A percentile compares a stretch with the other conserved stretches of the same genome.
Conservation (phyloP, 2,888 invertebrate genomes). For the Micropterix aruncella region DNA sequence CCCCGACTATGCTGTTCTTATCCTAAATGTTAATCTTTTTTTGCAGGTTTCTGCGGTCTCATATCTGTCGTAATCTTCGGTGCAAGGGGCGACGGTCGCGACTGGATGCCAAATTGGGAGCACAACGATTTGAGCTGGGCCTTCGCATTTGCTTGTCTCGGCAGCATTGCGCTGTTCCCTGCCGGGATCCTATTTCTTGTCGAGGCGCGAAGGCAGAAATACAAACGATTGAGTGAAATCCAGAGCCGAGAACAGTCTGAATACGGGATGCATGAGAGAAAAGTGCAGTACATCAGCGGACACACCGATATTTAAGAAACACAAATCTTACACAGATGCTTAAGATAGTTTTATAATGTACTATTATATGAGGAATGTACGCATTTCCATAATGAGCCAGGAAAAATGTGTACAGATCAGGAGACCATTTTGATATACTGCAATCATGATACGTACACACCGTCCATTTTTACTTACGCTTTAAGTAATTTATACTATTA, state of each 20-base stretch:
- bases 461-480: no score
- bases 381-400: no score
- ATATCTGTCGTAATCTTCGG: constrained; percentile 83
- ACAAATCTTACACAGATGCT: neutral
- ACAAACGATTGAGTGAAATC: constrained; percentile 56
- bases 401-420: no score
- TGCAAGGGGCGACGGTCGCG: constrained; percentile 76
- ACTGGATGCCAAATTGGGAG: constrained; percentile 95
- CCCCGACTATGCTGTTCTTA: constrained; percentile 1
- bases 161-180: constrained; percentile 59
- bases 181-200: constrained; percentile 70
- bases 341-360: no score
- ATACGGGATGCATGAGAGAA: constrained; percentile 52
- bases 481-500: no score
- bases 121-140: constrained; percentile 93
- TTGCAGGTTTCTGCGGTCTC: constrained; percentile 61
- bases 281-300: constrained; percentile 36
- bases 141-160: constrained; percentile 73
- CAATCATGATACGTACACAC: no score
- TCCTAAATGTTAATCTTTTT: constrained; percentile 2
- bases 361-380: no score
- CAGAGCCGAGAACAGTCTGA: constrained; percentile 50
- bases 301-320: constrained; percentile 57
- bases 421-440: no score
- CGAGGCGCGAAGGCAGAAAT: constrained; percentile 67